These are phyloP conservation scores for Streptopelia turtur DNA, from an alignment of 2,797 vertebrate species.

Conservation along the genomic window DNA sequence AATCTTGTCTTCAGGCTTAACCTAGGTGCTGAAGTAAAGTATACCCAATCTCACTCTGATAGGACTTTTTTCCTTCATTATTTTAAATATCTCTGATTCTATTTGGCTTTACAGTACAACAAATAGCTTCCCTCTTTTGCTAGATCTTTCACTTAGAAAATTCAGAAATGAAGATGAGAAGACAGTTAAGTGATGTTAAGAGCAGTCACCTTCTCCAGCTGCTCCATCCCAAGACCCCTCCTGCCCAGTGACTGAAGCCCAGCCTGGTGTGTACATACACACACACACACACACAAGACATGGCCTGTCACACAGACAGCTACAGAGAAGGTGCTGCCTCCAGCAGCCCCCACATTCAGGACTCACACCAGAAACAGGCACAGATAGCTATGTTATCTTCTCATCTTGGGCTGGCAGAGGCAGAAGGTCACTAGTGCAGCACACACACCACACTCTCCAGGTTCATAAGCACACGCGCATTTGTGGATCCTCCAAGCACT, in stretches of 20 bases:
- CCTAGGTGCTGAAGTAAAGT: not conserved
- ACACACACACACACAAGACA: no score
- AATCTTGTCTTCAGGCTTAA: not conserved
- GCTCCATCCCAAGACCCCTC: not conserved
- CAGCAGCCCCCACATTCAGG: not conserved
- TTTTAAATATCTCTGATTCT: not conserved
- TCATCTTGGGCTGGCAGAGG: not conserved
- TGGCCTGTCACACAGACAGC: fast-evolving
- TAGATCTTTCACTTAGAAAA: not conserved
- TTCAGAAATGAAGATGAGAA: not conserved
- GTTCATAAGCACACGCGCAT: not conserved
- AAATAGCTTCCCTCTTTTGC: not conserved
- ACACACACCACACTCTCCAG: not conserved
- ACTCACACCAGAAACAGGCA: not conserved
- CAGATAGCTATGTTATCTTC: fast-evolving
- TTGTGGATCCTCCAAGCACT: fast-evolving
- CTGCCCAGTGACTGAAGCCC: fast-evolving
- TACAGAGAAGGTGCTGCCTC: fast-evolving
- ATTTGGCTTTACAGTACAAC: not conserved
- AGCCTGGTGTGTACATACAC: not conserved
- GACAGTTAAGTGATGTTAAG: not conserved
- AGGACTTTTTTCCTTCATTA: not conserved
- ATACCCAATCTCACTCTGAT: not conserved
- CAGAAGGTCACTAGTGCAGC: not conserved
- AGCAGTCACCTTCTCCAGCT: not conserved